A percentile compares a stretch with the other conserved stretches of the same genome.
phyloP scores from a whole-genome alignment of 1,140 invertebrate species.

The Forficula auricularia region DNA sequence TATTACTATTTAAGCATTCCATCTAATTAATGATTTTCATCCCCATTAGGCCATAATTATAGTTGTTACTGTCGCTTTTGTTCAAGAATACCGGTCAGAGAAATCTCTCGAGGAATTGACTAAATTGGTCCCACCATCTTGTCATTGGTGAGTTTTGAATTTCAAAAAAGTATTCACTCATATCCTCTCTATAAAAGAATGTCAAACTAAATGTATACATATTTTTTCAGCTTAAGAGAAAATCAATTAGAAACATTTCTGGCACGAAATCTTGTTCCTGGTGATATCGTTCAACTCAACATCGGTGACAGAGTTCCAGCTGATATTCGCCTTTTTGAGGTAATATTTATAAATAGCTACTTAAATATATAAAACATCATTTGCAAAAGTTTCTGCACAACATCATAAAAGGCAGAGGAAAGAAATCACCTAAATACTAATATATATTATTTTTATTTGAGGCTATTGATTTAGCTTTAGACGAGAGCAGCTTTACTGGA shows the following conservation, averaged over 20 bases:
- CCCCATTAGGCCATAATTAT: conserved; percentile 81
- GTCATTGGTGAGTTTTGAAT: conserved; percentile 40
- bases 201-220: too few relatives aligned
- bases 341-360: conserved; percentile 17
- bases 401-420: too few relatives aligned
- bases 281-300: conserved; percentile 83
- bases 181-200: too few relatives aligned
- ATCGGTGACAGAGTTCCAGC: conserved; percentile 93
- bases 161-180: too few relatives aligned
- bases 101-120: conserved; percentile 97
- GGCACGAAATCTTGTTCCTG: conserved; percentile 91
- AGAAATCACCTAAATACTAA: too few relatives aligned
- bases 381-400: too few relatives aligned
- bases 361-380: too few relatives aligned
- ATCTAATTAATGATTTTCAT: conserved; percentile 17
- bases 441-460: conserved; percentile 15
- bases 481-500: conserved; percentile 97
- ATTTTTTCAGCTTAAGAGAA: conserved; percentile 55
- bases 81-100: conserved; percentile 99
- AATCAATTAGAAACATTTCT: conserved; percentile 77
- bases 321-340: conserved; percentile 82
- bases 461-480: conserved; percentile 75
- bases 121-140: conserved; percentile 86
- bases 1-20: not conserved
- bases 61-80: conserved; percentile 97